Percentiles rank a stretch among this genome's conserved stretches.
Conservation (phyloP, 2,797 vertebrate genomes). For the Liasis olivaceus region DNA sequence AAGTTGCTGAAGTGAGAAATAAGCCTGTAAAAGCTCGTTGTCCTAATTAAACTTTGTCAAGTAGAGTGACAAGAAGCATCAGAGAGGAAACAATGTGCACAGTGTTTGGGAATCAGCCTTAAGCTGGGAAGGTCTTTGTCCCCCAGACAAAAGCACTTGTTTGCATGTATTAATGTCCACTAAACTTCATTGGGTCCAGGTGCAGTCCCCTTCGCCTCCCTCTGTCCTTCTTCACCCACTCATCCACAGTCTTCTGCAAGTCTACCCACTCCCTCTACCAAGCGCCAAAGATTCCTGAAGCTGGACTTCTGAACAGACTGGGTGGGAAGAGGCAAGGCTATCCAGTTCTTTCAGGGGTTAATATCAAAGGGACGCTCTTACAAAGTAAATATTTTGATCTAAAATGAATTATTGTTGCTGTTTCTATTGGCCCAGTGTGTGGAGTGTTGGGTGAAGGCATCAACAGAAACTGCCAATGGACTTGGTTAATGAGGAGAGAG, state of each 20-base stretch:
- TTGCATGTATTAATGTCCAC: constrained; percentile 89
- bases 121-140: constrained; percentile 83
- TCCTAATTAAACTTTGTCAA: constrained; percentile 97
- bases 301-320: neutral
- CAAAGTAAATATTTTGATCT: constrained; percentile 38
- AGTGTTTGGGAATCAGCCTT: constrained; percentile 82
- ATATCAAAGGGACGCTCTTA: constrained; percentile 47
- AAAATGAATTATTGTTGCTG: constrained; percentile 34
- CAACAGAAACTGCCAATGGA: neutral
- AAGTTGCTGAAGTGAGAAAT: constrained; percentile 95
- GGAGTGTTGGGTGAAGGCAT: neutral
- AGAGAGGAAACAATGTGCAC: constrained; percentile 88
- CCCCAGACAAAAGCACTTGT: constrained; percentile 87
- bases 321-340: neutral
- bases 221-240: constrained; percentile 72
- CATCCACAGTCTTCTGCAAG: constrained; percentile 65
- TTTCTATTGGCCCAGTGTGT: neutral
- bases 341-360: constrained; percentile 1
- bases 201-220: constrained; percentile 79
- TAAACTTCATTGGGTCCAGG: constrained; percentile 86
- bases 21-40: constrained; percentile 85
- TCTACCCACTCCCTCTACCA: constrained; percentile 73
- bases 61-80: constrained; percentile 90
- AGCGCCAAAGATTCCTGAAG: neutral
- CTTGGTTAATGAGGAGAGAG: constrained; percentile 64